Base-by-base conservation (phyloP, 23 tunicate species). In the Corella eumyota region DNA sequence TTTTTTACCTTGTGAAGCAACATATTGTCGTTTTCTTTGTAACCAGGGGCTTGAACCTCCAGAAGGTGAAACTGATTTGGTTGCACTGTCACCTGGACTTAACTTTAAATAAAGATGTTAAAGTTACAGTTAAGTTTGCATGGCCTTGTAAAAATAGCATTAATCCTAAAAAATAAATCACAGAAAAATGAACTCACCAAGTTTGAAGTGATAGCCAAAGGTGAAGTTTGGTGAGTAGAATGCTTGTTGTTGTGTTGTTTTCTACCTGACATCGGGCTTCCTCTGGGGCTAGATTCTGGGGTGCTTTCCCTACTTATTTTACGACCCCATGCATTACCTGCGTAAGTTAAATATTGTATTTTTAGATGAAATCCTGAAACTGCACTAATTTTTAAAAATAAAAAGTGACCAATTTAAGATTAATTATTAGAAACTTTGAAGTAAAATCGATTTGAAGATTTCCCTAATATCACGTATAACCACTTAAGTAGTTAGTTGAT, bases 21-120 rank as follows among this genome's bases (percentile, higher is more conserved):
- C 83, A 34, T 76, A 70, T 57, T 77, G 74, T 48, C 83, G 37
- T 50, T 74, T 59, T 13, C 95, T 58, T 76, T 77, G 80, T 31
- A 86, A 36, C 95, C 95, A 77, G 19, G 95, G 95, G 56, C 95
- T 85, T 36, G 76, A 61, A 15, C 85, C 83, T 20, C 94, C 75
- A 58, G 81, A 54, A 9, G 92, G 92, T 3, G 92, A 74, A 55
- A 73, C 74, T 36, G 62, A 68, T 4, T 58, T 71, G 0, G 94
- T 75, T 11, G 59, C 83, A 15, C 71, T 50, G 23, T 75, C 93
- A 36, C 69, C 61, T 3, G 66, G 93, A 63, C 62, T 55, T n/a
- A 66, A 68, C 82, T 76, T 37, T 30, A 76, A 36, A 25, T 6
- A 22, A 50, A 3, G 31, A 67, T n/a, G n/a, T n/a, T n/a, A n/a